Evolutionary conservation across 2,888 invertebrate species (phyloP), one percentile per base, ranked within the genome.

Genomic region (Mesorhabditis sp.): DNA sequence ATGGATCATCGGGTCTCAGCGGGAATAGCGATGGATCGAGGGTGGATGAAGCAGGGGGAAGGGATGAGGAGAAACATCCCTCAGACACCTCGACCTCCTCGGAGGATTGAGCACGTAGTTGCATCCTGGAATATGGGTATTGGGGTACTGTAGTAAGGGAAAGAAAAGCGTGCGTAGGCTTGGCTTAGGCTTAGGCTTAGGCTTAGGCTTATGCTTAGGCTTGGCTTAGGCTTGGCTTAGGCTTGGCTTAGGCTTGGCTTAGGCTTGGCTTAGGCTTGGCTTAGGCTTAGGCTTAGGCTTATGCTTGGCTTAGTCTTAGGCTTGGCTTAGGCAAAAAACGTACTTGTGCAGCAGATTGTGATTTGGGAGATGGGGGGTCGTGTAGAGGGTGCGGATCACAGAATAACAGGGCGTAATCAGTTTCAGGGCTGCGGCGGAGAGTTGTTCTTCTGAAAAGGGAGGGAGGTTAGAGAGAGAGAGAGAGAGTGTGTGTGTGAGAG

Each of bases 321-420:
- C 28, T 28, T 28, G 2, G 28, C 28, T 28, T 28, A 3, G 28
- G 28, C 13, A 15, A 7, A 65, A 44, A 4, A 13, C 44, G 2
- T 58, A 73, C 73, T 75, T 68, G 67, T 78, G 78, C 42, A 80
- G 67, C 4, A 80, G 68, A 65, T 77, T 75, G 68, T 75, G 76
- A 63, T 76, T 80, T 4, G 80, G 80, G n/a, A 73, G 69, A 61
- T 80, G 78, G 6, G 76, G 78, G 50, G 74, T 76, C n/a, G 66
- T 70, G 70, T 76, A 78, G 41, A 80, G 70, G 65, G 74, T 78
- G 45, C 76, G 50, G 65, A 80, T 75, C 4, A 77, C 72, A 15
- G 75, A 68, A 65, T 78, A 78, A 13, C 74, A 71, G 7, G 73
- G 73, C 0, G 76, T 76, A 4, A 80, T 68, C 5, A 80, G 74